A percentile compares a stretch with the other conserved stretches of the same genome.
These are phyloP conservation scores for Fratercula arctica DNA, from an alignment of 2,797 vertebrate genomes.

Conservation along the genomic window DNA sequence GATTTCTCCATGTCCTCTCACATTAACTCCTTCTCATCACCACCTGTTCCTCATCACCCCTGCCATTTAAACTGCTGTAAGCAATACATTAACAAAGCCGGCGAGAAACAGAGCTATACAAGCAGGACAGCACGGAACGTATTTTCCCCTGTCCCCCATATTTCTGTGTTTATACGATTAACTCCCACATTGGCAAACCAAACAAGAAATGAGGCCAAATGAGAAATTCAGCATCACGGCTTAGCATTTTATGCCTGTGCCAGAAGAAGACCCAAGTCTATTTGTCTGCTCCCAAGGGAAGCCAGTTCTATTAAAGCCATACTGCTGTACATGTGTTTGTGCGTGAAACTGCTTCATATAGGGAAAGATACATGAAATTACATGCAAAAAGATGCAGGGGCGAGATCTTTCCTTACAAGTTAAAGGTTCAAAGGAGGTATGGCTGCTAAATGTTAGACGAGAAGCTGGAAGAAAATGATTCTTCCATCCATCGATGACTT, in stretches of 20 bases:
- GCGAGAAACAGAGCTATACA: background rate
- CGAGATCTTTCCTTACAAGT: background rate
- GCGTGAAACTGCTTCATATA: background rate
- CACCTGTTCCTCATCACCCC: background rate
- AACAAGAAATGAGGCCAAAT: conserved; percentile 46
- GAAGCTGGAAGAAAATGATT: background rate
- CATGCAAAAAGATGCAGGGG: background rate
- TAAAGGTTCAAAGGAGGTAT: background rate
- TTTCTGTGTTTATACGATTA: conserved; percentile 49
- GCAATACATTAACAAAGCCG: background rate
- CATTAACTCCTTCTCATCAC: background rate
- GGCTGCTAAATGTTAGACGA: background rate
- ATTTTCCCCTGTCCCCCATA: background rate
- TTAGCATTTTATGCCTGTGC: background rate
- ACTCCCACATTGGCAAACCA: conserved; percentile 48
- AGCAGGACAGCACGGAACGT: background rate
- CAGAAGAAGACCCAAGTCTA: background rate
- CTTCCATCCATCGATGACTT: background rate
- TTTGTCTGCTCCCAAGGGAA: background rate
- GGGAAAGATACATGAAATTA: background rate
- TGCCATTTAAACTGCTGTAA: background rate
- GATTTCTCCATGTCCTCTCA: conserved; percentile 26
- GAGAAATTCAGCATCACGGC: conserved; percentile 6
- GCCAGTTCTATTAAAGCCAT: background rate
- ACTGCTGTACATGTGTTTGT: background rate